A percentile compares a stretch with the other conserved stretches of the same genome.
Conservation (phyloP, 2,888 invertebrate genomes). For the Macaria liturata region DNA sequence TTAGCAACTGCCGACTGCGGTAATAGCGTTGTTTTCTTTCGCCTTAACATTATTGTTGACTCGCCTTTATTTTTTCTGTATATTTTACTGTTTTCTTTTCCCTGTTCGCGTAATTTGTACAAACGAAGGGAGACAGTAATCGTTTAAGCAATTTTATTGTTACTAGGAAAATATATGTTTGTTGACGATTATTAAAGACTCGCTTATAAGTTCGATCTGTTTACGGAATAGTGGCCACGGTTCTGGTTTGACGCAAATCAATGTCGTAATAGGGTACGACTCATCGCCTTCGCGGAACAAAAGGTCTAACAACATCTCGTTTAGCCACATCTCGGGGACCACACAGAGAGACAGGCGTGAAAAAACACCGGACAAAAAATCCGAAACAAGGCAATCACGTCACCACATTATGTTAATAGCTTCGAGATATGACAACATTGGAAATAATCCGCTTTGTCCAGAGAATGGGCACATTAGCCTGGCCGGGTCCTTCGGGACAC, state of each 20-base stretch:
- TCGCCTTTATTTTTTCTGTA: conserved; percentile 48
- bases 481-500: conserved; percentile 61
- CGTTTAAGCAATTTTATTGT: conserved; percentile 59
- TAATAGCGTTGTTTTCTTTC: conserved; percentile 31
- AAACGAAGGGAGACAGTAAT: conserved; percentile 65
- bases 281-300: conserved; percentile 22
- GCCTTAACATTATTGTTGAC: conserved; percentile 47
- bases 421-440: conserved; percentile 72
- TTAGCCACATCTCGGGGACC: conserved; percentile 48
- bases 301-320: conserved; percentile 26
- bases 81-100: conserved; percentile 53
- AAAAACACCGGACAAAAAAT: conserved; percentile 55
- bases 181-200: conserved; percentile 24
- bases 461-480: conserved; percentile 66
- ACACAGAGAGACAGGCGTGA: conserved; percentile 59
- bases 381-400: conserved; percentile 66
- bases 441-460: conserved; percentile 79
- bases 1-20: conserved; percentile 72
- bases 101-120: conserved; percentile 73
- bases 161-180: conserved; percentile 48
- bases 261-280: conserved; percentile 14
- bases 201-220: conserved; percentile 22
- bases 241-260: conserved; percentile 17
- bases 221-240: conserved; percentile 17
- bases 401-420: conserved; percentile 77